Evolutionary conservation across 2,888 invertebrate genomes (phyloP), one percentile per base, ranked within the genome.

Genomic region (Ophion slaviceki): DNA sequence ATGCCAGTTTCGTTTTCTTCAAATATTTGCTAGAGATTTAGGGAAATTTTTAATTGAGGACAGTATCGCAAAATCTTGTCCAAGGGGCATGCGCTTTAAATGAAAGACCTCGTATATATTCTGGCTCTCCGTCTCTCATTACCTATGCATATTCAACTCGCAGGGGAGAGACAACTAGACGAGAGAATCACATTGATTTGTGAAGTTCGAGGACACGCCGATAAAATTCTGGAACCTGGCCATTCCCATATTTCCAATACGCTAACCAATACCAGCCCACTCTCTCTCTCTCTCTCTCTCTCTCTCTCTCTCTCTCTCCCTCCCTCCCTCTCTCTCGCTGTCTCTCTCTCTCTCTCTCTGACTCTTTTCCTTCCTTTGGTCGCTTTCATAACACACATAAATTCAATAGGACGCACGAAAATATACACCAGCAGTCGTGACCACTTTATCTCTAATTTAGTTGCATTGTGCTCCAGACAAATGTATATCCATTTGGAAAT

Each of bases 181-280:
- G 45, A 77, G 66, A 70, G 76, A 77, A 82, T 77, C 61, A 70
- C 80, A 68, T 86, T 70, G 76, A 82, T 86, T 80, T 53, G 71
- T 28, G 17, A 67, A 67, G 28, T 68, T 47, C 67, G 67, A 53
- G 71, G 36, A 76, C 80, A 72, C 36, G 68, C 74, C 36, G 83
- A 86, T 86, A 83, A 86, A 86, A 86, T 77, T 57, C 72, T 80
- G 86, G 82, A 86, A 86, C 77, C 71, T 80, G 64, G 86, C 86
- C 80, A 83, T 83, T 74, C 76, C 32, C 76, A 68, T 64, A 77
- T 77, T 84, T 77, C 66, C 72, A 71, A 77, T 82, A 66, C 71
- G 64, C 75, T 75, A 77, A 80, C 80, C 71, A 62, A 80, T 72
- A 67, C 66, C 59, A 64, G 36, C 20, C 20, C 20, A 10, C 17